Evolutionary conservation across 2,113 vertebrate species (phyloP).

Genomic region (Apteryx mantelli): DNA sequence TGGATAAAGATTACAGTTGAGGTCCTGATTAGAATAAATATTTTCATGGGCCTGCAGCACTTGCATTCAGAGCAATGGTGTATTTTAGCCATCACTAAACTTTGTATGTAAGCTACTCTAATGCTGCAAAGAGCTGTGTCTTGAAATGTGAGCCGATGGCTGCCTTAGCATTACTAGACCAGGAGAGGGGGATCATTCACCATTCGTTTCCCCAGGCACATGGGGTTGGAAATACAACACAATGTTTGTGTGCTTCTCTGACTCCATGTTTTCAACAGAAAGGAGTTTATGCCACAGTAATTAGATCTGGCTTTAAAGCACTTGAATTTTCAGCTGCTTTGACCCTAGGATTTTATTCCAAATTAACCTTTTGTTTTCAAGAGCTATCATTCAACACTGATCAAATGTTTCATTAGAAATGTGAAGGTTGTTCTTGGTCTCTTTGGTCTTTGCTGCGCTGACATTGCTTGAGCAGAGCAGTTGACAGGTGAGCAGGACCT

Average conservation of each 20-base stretch:
- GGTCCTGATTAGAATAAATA: background rate
- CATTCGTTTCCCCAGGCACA: background rate
- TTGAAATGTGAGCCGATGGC: fast-evolving
- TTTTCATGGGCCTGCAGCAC: fast-evolving
- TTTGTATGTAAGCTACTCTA: background rate
- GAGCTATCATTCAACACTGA: background rate
- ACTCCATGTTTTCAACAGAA: background rate
- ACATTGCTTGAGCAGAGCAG: too few relatives aligned
- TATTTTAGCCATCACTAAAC: background rate
- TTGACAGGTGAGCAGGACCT: background rate
- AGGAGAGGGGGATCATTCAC: slow-evolving; percentile 68
- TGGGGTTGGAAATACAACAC: fast-evolving
- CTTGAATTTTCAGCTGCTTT: background rate
- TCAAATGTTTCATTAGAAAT: background rate
- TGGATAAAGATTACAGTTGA: background rate
- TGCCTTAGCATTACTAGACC: background rate
- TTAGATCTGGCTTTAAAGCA: background rate
- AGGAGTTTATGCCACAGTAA: background rate
- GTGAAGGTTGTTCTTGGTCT: background rate
- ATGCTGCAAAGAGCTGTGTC: background rate
- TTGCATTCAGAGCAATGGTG: fast-evolving
- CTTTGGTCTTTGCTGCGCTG: too few relatives aligned
- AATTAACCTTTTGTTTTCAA: background rate
- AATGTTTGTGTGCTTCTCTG: fast-evolving
- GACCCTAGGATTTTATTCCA: background rate